Evolutionary conservation across 1,140 invertebrate genomes (phyloP).

Genomic region (Hylaeus volcanicus): DNA sequence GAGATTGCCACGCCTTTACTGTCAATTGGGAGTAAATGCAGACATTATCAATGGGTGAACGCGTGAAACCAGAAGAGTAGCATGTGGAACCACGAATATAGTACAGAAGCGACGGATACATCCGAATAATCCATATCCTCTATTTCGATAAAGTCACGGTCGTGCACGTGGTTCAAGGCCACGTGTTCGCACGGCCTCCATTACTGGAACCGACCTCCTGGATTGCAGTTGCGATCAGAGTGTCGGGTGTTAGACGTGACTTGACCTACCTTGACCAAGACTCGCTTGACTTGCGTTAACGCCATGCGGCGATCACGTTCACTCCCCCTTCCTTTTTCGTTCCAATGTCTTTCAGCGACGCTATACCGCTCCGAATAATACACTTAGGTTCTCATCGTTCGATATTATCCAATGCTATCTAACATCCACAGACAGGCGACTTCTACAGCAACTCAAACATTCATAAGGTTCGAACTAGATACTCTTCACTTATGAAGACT

Average conservation of each 20-base stretch:
- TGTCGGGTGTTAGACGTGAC: constrained; percentile 51
- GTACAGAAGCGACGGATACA: constrained; percentile 1
- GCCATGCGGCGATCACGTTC: constrained; percentile 7
- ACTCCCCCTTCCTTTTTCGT: neutral
- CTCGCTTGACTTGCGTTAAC: constrained; percentile 19
- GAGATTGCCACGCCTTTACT: too few relatives aligned
- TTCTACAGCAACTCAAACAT: too few relatives aligned
- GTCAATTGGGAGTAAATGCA: too few relatives aligned
- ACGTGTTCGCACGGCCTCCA: constrained; percentile 15
- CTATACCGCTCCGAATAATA: neutral
- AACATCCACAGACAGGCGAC: neutral
- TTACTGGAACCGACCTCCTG: constrained; percentile 33
- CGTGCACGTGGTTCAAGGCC: constrained; percentile 47
- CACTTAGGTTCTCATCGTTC: neutral
- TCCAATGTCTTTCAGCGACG: neutral
- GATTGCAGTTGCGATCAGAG: constrained; percentile 40
- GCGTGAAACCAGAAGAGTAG: neutral
- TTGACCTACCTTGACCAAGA: constrained; percentile 51
- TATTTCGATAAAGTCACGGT: constrained; percentile 47
- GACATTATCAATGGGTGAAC: neutral
- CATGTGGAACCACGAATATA: neutral
- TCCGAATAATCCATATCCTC: constrained; percentile 29
- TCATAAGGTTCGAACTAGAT: too few relatives aligned
- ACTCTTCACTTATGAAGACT: too few relatives aligned
- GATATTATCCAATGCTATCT: neutral